These are phyloP conservation scores for Tetanocera ferruginea DNA, from an alignment of 2,888 invertebrate genomes.

Conservation along the genomic window DNA sequence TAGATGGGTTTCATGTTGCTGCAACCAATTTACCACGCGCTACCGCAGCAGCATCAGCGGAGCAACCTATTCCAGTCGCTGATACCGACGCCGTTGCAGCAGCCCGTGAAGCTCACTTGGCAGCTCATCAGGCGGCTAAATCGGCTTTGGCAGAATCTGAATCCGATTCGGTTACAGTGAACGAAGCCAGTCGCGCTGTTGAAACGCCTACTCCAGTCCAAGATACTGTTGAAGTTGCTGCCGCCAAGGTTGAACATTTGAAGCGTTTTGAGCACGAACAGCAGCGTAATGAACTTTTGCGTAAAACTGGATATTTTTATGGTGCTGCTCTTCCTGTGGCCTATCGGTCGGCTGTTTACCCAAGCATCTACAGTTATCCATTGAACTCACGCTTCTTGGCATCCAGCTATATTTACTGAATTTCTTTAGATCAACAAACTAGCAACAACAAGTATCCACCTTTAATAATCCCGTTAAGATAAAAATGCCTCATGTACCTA, in stretches of 20 bases:
- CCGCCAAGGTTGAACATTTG: slow-evolving; percentile 57
- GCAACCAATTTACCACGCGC: slow-evolving; percentile 74
- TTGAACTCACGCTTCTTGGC: slow-evolving; percentile 46
- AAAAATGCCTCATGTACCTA: slow-evolving; percentile 29
- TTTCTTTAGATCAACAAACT: not conserved
- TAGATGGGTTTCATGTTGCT: slow-evolving; percentile 75
- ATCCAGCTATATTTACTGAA: slow-evolving; percentile 42
- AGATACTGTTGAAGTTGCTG: slow-evolving; percentile 69
- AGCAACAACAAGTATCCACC: no score
- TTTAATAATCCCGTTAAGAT: not conserved
- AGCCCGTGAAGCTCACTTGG: slow-evolving; percentile 58
- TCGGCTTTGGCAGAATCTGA: slow-evolving; percentile 55
- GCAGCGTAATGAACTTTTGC: slow-evolving; percentile 44
- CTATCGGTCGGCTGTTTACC: slow-evolving; percentile 17
- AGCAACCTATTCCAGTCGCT: slow-evolving; percentile 50
- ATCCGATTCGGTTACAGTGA: slow-evolving; percentile 48
- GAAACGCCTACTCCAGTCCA: slow-evolving; percentile 58
- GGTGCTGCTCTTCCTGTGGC: slow-evolving; percentile 41
- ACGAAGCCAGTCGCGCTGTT: slow-evolving; percentile 50
- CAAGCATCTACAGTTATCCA: slow-evolving; percentile 51
- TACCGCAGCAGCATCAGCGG: slow-evolving; percentile 38
- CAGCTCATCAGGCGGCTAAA: slow-evolving; percentile 59
- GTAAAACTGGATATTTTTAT: not conserved
- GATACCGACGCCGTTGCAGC: slow-evolving; percentile 61
- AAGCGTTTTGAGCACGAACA: slow-evolving; percentile 56